Evolutionary conservation across 2,888 invertebrate species (phyloP), one percentile per base, ranked within the genome.

Genomic region (Platycheirus albimanus): DNA sequence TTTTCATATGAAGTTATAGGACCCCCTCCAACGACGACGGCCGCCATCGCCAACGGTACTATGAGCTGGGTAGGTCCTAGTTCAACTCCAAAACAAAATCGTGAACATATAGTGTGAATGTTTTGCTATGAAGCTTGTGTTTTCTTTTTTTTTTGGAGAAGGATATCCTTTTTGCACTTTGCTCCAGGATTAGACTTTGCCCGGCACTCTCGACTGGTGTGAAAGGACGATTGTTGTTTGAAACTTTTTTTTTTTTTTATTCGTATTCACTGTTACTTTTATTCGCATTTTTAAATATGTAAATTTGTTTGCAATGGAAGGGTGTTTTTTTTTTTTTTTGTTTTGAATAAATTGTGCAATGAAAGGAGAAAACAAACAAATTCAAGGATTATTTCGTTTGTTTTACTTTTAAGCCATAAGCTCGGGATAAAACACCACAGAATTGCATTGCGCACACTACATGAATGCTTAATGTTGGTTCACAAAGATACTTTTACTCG

Each of bases 361-460:
- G 13, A 24, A 67, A 33, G 49, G 61, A 45, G 38, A 63, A 47
- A 47, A 75, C 56, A 75, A 75, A 75, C 80, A 75, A 80, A 66
- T 71, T 58, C 61, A 51, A 45, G 61, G 70, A 76, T 76, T 81
- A 71, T 81, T 81, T 71, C 52, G 70, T 81, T 81, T 81, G 76
- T 70, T 76, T 75, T 80, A 80, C 69, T 75, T 80, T 69, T 74
- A 75, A 80, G 79, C 75, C 69, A 64, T 80, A 80, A 80, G 61
- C 75, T 36, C 28, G 28, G 79, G 63, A 80, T 80, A 74, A 69
- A 79, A 74, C 74, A 74, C 74, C 79, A 41, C 79, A 79, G 49
- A 74, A 54, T 72, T 61, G 74, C 54, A 56, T 33, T 69, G 78
- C 45, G 47, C 38, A 63, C 43, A 20, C 61, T 43, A 24, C 19